phyloP scores from a whole-genome alignment of 2,113 vertebrate genomes.

The Epinephelus lanceolatus region DNA sequence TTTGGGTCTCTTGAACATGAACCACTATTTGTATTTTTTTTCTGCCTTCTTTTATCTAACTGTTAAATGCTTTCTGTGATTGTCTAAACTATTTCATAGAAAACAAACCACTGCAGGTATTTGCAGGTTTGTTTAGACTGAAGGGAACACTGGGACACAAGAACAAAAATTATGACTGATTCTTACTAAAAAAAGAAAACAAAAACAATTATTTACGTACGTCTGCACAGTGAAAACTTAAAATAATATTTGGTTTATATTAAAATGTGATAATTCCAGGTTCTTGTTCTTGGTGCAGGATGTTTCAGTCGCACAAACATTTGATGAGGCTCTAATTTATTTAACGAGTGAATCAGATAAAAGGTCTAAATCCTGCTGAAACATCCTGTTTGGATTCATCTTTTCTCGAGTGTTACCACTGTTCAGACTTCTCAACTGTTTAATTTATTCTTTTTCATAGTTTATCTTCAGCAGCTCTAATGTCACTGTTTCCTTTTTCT shows the following conservation, averaged over 20 bases:
- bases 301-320: neutral
- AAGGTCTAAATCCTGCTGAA: slow-evolving; percentile 29
- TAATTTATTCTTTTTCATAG: slow-evolving; percentile 9
- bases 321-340: neutral
- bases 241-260: neutral
- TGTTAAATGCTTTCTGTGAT: neutral
- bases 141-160: neutral
- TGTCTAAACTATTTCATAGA: neutral
- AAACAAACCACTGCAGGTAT: neutral
- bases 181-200: too few relatives aligned
- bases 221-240: neutral
- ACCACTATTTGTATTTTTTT: too few relatives aligned
- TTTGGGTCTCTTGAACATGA: too few relatives aligned
- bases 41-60: too few relatives aligned
- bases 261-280: too few relatives aligned
- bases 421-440: neutral
- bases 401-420: neutral
- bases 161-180: neutral
- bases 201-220: too few relatives aligned
- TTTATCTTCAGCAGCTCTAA: neutral
- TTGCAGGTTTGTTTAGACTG: neutral
- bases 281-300: too few relatives aligned
- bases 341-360: neutral
- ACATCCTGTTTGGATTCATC: neutral
- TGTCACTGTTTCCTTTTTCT: neutral